Evolutionary conservation across 2,113 vertebrate species (phyloP), one percentile per base, ranked within the genome.

Genomic region (Cichladusa arquata): DNA sequence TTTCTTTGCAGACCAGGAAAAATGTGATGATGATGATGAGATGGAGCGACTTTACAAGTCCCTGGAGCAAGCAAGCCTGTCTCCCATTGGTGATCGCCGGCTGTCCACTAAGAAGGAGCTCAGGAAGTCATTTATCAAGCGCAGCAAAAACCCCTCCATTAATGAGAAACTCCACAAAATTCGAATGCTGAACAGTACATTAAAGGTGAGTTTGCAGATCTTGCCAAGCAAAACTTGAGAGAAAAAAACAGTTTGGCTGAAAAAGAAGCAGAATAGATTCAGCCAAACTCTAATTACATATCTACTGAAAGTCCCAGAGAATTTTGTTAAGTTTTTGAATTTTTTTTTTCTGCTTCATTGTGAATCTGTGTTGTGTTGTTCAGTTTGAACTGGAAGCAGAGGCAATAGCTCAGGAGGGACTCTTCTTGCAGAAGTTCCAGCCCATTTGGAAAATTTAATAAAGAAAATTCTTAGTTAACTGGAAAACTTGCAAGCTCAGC

Each of bases 21-120:
- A 98, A 93, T 93, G 61, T 31, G 96, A 97, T 84, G 97, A 98
- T 84, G 97, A 98, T 81, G 99, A 99, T 94, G 99, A 99, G 97
- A 99, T 99, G 99, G 99, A 99, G 92, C 97, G 98, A 92, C 98
- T 99, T 86, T 99, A 99, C 88, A 99, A 99, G 86, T 99, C 99
- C 11, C 91, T 99, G 88, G 99, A 99, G 88, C 97, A 99, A 96
- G 99, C 99, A 48, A 99, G 99, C 83, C 96, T 99, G 10, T 99
- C 99, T 62, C 99, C 99, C 25, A 98, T 98, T 50, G 99, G 99
- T 67, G 98, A 99, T 69, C 98, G 98, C 19, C 98, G 99, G 33
- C 98, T 99, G 58, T 99, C 99, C 33, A 99, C 99, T 0, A 99
- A 98, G 96, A 98, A 98, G 93, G 99, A 99, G 91, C 98, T 99